Evolutionary conservation across 2,113 vertebrate species (phyloP).

Genomic region (Macroglossus sobrinus): DNA sequence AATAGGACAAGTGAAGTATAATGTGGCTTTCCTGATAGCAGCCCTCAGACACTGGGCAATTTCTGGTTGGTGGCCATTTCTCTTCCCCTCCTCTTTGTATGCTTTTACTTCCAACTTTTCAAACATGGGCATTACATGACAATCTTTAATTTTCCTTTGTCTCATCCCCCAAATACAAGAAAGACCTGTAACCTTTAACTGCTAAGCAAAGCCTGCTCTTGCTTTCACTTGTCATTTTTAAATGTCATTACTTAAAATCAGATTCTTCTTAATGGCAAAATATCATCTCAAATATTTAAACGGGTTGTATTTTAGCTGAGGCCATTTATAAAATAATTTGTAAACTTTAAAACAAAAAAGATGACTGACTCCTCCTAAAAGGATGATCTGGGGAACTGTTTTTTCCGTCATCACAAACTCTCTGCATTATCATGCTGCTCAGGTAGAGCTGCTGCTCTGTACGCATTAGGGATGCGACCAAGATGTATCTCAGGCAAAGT

Average conservation of each 20-base stretch:
- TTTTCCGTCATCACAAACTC: not conserved
- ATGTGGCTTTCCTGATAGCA: not conserved
- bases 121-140: not conserved
- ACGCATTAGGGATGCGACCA: not conserved
- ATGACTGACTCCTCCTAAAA: not conserved
- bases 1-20: not conserved
- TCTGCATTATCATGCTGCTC: not conserved
- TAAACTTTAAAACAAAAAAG: conserved; percentile 16
- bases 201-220: not conserved
- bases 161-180: not conserved
- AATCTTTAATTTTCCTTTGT: not conserved
- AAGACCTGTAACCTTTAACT: not conserved
- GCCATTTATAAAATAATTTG: not conserved
- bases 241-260: conserved; percentile 30
- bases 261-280: not conserved
- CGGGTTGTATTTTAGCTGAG: not conserved
- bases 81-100: not conserved
- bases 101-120: not conserved
- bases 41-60: not conserved
- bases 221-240: not conserved
- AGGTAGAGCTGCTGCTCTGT: not conserved
- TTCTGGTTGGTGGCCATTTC: not conserved
- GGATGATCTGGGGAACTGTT: not conserved
- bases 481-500: not conserved
- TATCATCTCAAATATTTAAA: conserved; percentile 32